Evolutionary conservation across 2,113 vertebrate genomes (phyloP), one percentile per base, ranked within the genome.

Genomic region (Colinus virginianus): DNA sequence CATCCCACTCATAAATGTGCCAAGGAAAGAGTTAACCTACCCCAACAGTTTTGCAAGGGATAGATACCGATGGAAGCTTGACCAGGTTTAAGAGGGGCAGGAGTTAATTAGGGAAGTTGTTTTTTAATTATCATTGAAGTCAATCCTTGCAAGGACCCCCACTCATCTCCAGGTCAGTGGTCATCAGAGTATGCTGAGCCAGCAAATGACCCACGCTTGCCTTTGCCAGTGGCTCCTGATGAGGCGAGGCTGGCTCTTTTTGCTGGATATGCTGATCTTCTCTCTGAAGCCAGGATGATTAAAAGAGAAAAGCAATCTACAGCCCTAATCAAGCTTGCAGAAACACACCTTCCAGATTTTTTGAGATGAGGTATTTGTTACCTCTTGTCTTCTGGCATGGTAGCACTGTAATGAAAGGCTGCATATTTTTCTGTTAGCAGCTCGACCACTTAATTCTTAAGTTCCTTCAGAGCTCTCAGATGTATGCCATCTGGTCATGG

Each of bases 401-500:
- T 63, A 87, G 84, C 93, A 86, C 87, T 90, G 93, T 96, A 91
- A 96, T 96, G 96, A 96, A 95, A 96, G 92, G 72, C 93, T 97
- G 93, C 95, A 96, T 96, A 96, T 96, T 96, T 96, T 96, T 88
- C 85, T 94, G 95, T 94, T 97, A 97, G 94, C 94, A 94, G 93
- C 96, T 96, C 91, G 89, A 92, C 69, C 63, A 84, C 93, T 97
- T 96, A 95, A 94, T 96, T 96, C 90, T 79, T 93, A 79, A 92
- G 94, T 96, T 97, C 92, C 84, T 95, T 94, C 88, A 90, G 96
- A 96, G 95, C 94, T 96, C 97, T 97, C 97, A 96, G 93, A 96
- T 97, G 96, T 93, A 94, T 94, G 91, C 96, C 97, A 97, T 97
- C 97, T 97, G 97, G 97, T 95, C 96, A 88, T 87, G 90, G 95